A percentile compares a stretch with the other conserved stretches of the same genome.
Evolutionary conservation across 2,797 vertebrate genomes (phyloP).

Genomic region (Pogonophryne albipinna): DNA sequence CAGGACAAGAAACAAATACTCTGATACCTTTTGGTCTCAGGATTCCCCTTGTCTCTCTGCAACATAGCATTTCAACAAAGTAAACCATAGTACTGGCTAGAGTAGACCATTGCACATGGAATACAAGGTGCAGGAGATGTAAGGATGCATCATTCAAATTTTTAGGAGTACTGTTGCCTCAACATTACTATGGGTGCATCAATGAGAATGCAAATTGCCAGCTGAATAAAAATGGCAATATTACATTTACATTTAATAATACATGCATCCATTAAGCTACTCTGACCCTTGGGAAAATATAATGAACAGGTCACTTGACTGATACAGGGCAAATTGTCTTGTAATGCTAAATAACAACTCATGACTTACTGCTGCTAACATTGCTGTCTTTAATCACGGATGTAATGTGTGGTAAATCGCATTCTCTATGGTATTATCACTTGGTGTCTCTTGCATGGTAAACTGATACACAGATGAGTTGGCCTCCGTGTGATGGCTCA

Average conservation of each 20-base stretch:
- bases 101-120: not conserved
- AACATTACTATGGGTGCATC: conserved; percentile 13
- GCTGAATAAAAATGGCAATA: conserved; percentile 4
- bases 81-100: not conserved
- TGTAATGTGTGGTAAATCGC: not conserved
- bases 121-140: not conserved
- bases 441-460: not conserved
- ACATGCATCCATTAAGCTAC: not conserved
- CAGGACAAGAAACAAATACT: conserved; percentile 3
- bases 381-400: conserved; percentile 5
- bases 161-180: not conserved
- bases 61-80: not conserved
- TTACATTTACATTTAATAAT: not conserved
- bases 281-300: not conserved
- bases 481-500: not conserved
- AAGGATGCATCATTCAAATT: not conserved
- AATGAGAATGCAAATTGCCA: conserved; percentile 1
- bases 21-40: not conserved
- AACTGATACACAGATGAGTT: conserved; percentile 10
- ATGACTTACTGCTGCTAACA: not conserved
- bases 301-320: not conserved
- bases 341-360: not conserved
- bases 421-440: not conserved
- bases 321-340: not conserved
- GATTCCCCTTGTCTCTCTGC: not conserved